A percentile compares a stretch with the other conserved stretches of the same genome.
Conservation (phyloP, 2,113 vertebrate genomes). For the Oryzias melastigma region DNA sequence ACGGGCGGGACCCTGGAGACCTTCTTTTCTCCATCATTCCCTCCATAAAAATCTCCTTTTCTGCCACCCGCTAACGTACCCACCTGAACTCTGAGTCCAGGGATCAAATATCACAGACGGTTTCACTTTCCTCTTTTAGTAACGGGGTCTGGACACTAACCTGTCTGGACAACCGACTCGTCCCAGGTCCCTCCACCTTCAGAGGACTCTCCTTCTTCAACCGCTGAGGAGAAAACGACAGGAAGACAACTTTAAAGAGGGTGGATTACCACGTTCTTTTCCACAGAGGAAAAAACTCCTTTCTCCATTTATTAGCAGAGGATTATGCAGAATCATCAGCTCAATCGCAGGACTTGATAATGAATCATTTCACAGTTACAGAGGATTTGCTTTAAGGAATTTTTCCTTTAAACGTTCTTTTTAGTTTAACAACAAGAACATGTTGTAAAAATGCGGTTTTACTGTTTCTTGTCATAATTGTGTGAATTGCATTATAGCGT, state of each 20-base stretch:
- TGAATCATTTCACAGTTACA: too few species aligned
- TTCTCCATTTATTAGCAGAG: too few species aligned
- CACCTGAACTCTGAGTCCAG: constrained; percentile 35
- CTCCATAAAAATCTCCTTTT: constrained; percentile 22
- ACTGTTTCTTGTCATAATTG: too few species aligned
- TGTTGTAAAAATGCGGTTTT: too few species aligned
- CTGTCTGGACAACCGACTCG: constrained; percentile 86
- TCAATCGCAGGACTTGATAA: too few species aligned
- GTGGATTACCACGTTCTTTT: too few species aligned
- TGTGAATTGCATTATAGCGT: too few species aligned
- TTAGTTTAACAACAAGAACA: too few species aligned
- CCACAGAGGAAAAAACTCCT: too few species aligned
- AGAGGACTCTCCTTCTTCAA: constrained; percentile 92
- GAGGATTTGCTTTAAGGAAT: too few species aligned
- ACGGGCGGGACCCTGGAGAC: constrained; percentile 43
- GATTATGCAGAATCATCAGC: too few species aligned
- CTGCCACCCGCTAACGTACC: constrained; percentile 9
- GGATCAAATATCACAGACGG: background rate
- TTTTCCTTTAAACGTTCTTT: too few species aligned
- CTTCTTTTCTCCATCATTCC: constrained; percentile 30
- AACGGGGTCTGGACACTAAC: constrained; percentile 70
- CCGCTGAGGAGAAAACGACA: constrained; percentile 66
- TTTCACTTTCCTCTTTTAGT: background rate
- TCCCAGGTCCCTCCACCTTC: constrained; percentile 93
- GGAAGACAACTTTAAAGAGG: background rate